Base-by-base conservation (phyloP, 2,888 invertebrate species). In the Ferdinandea cuprea region DNA sequence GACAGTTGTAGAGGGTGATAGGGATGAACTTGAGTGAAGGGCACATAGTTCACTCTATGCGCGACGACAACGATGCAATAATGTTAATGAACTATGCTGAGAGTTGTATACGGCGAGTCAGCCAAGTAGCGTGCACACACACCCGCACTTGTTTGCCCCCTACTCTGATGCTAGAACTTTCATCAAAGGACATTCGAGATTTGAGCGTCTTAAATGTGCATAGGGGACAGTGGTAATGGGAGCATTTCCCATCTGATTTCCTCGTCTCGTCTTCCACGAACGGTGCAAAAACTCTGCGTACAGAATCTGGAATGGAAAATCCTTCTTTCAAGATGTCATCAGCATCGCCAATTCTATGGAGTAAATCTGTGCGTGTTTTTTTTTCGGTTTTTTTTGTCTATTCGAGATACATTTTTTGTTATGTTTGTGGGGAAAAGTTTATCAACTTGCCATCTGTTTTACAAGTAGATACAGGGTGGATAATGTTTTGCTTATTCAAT, bases 41-140 rank as follows among this genome's bases (percentile, higher is more conserved):
- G 40, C 61, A 54, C 19, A 28, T 7, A 35, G 13, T 17, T 44
- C 19, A 42, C 2, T 4, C 0, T 13, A 13, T n/a, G 9, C 11
- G 11, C 3, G 6, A 35, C 35, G 11, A 19, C 5, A 19, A 42
- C 32, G 7, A 4, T 42, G 52, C 73, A 68, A 73, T 66, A 61
- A 74, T 79, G 79, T 74, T 80, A 80, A 74, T 68, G 68, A 80
- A 80, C 74, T 80, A 66, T 79, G 44, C 59, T 50, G 48, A 73
- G 74, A 68, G 56, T 56, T 54, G 61, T 68, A 25, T 25, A 25
- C 25, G 25, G 5, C 3, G 3, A 25, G 2, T 25, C 44, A 59
- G 66, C 54, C 56, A 79, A 79, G 59, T 79, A 66, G 54, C 40
- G 54, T 66, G 44, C 35, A 54, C 35, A 54, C 13, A 63, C 52